A percentile compares a stretch with the other conserved stretches of the same genome.
These are phyloP conservation scores for Leucopsar rothschildi DNA, from an alignment of 2,113 vertebrate genomes.

Conservation along the genomic window DNA sequence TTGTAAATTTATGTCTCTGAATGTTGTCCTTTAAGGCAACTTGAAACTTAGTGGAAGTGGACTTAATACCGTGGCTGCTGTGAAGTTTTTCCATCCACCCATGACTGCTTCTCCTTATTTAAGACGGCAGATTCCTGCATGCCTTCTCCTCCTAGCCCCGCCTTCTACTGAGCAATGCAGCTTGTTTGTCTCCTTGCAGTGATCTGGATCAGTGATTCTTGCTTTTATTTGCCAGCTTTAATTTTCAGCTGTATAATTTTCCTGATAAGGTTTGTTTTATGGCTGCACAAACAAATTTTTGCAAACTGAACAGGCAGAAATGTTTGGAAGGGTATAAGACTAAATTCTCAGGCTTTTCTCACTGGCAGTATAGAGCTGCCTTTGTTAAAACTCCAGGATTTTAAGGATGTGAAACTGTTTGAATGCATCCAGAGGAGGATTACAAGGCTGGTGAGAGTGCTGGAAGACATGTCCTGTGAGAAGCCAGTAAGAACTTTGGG, in stretches of 20 bases:
- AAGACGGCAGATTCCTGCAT: background rate
- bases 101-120: background rate
- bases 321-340: background rate
- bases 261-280: background rate
- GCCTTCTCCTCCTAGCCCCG: background rate
- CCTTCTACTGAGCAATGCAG: background rate
- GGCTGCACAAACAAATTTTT: background rate
- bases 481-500: background rate
- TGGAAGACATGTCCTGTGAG: background rate
- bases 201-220: background rate
- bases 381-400: background rate
- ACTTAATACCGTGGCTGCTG: fast-evolving
- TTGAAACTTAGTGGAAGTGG: background rate
- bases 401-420: background rate
- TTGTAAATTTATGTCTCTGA: background rate
- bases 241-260: background rate
- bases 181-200: background rate
- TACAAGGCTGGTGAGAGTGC: background rate
- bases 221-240: background rate
- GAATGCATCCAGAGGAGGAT: background rate
- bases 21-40: background rate
- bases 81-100: background rate
- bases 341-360: background rate
- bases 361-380: background rate
- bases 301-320: background rate